Percentiles rank a stretch among this genome's conserved stretches.
phyloP scores from a whole-genome alignment of 2,888 invertebrate species.

The Drosophila meridiana region DNA sequence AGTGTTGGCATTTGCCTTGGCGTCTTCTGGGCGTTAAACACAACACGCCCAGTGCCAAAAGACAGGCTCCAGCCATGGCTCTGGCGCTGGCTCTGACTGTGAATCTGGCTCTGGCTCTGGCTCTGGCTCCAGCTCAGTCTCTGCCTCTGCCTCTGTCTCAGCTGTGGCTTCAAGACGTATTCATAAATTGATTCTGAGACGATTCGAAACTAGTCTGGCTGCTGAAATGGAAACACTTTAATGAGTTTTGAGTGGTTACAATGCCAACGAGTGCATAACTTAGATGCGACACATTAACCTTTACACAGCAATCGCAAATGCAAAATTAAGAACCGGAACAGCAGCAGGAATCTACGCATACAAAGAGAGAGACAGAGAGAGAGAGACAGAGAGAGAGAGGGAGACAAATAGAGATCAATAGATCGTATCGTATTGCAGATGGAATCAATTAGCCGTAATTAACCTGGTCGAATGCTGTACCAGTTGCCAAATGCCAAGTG shows the following conservation, averaged over 20 bases:
- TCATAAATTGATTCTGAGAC: conserved; percentile 51
- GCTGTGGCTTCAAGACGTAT: conserved; percentile 24
- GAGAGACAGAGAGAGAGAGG: not conserved
- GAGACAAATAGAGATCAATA: not conserved
- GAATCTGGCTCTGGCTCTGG: not conserved
- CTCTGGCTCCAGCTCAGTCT: not conserved
- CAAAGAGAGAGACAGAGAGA: not conserved
- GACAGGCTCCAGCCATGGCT: conserved; percentile 7
- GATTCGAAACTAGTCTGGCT: conserved; percentile 33
- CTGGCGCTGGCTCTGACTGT: not conserved
- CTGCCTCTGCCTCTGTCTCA: not conserved
- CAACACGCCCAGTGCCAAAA: conserved; percentile 62
- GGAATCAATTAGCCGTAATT: conserved; percentile 63
- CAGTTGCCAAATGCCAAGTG: conserved; percentile 54
- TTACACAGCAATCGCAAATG: conserved; percentile 30
- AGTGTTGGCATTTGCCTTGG: conserved; percentile 77
- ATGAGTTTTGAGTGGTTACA: conserved; percentile 35
- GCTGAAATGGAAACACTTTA: conserved; percentile 64
- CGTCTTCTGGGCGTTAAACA: conserved; percentile 50
- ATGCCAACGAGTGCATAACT: conserved; percentile 73
- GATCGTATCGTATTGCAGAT: conserved; percentile 15
- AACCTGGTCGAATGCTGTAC: conserved; percentile 49
- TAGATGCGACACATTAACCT: conserved; percentile 74
- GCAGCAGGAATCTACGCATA: conserved; percentile 55
- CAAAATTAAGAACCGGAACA: conserved; percentile 49